These are phyloP conservation scores for Myrmecophaga tridactyla DNA, from an alignment of 2,113 vertebrate genomes.

Conservation along the genomic window DNA sequence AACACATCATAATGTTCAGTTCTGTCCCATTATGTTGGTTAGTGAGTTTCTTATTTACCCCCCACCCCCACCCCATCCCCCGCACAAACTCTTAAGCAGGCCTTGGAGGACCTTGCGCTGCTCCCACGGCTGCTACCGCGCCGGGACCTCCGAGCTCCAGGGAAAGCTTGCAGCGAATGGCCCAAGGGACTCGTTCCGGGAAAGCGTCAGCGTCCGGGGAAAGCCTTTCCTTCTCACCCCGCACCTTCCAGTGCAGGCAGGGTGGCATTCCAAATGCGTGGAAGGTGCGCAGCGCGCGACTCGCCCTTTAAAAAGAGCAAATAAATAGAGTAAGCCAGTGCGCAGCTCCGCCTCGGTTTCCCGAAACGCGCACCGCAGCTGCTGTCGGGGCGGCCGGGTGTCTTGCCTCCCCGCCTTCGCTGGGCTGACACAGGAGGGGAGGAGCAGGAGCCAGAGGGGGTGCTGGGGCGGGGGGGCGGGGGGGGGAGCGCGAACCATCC, in stretches of 20 bases:
- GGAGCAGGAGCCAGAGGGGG: conserved; percentile 69
- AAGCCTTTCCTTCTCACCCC: background rate
- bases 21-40: background rate
- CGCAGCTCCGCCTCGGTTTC: background rate
- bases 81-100: background rate
- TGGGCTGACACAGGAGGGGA: conserved; percentile 66
- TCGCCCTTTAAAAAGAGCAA: background rate
- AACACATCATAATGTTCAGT: background rate
- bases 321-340: background rate
- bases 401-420: conserved; percentile 64
- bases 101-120: background rate
- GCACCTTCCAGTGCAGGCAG: background rate
- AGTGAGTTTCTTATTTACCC: background rate
- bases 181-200: background rate
- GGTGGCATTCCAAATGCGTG: background rate
- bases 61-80: background rate
- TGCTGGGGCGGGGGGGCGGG: conserved; percentile 36
- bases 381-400: conserved; percentile 9
- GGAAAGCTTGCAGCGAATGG: background rate
- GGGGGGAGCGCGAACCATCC: conserved; percentile 56
- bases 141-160: background rate
- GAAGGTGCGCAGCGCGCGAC: background rate
- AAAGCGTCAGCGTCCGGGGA: background rate
- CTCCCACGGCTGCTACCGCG: background rate
- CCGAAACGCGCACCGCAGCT: background rate